Base-by-base conservation (phyloP, 35 echinoderm and acorn worm genomes). In the Apostichopus parvimensis region DNA sequence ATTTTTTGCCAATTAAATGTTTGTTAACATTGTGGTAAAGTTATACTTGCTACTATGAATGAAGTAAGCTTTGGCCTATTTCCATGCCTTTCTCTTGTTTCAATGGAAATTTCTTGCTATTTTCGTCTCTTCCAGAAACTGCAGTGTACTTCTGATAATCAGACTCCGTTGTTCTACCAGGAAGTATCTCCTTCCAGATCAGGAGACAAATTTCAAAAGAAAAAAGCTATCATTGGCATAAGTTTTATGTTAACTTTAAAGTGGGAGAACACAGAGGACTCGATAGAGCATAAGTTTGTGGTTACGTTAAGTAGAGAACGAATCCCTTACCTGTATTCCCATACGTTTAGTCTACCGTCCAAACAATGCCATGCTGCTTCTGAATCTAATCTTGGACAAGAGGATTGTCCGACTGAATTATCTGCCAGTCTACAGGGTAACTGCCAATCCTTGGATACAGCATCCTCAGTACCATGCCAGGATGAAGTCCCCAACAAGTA, bases 121-220 rank as follows among this genome's bases (percentile, higher is more conserved):
- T 18, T 84, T 84, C 45, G 6, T 79, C 79, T 91, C 79, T 13
- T 79, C 18, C 89, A 91, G 89, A 91, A 91, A 91, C 57, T 91
- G n/a, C 89, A 91, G 45, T 91, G 14, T 11, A 78, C 89, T n/a
- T n/a, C 55, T 14, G 89, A 91, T 53, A 79, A 79, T 52, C 28
- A 61, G 18, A 91, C 71, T 13, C 89, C 89, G 1, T 60, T 78
- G 14, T 78, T 78, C 14, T 91, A 91, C 77, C 71, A 77, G 10
- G 89, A 91, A 24, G 73, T 91, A 9, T 79, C 71, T 56, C 54
- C 76, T 22, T 20, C 71, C 71, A 54, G 8, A 18, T 57, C 53
- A 55, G 77, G 77, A 53, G 89, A 91, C 0, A 91, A 59, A 59
- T 91, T 79, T 91, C 89, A 91, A 79, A 91, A 68, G 89, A 91